These are phyloP conservation scores for Blastomussa wellsi DNA, from an alignment of 92 coral and sea anemone genomes.

Conservation along the genomic window DNA sequence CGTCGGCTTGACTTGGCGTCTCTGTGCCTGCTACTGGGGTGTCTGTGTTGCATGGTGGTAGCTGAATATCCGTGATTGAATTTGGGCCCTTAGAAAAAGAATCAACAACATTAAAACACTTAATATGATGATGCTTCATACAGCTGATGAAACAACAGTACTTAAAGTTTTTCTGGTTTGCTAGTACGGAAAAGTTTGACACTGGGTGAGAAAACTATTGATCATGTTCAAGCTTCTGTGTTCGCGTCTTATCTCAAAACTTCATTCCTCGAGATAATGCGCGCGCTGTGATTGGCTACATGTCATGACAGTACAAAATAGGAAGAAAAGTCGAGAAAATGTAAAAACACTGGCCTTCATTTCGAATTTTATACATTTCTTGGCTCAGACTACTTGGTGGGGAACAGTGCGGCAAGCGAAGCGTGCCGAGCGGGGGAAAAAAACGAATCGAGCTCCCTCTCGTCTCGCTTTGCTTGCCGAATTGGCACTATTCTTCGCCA, in stretches of 20 bases:
- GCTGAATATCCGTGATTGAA: conserved; percentile 4
- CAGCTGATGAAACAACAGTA: not conserved
- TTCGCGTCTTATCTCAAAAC: not conserved
- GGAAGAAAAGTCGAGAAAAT: no score
- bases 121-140: not conserved
- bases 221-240: not conserved
- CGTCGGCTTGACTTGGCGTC: not conserved
- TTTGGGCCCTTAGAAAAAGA: not conserved
- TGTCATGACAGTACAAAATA: no score
- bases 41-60: conserved; percentile 11
- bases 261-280: no score
- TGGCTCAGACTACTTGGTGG: no score
- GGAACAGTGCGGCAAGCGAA: no score
- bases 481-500: no score
- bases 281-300: no score
- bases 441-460: no score
- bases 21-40: not conserved
- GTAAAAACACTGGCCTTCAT: no score
- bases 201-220: not conserved
- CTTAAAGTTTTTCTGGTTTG: not conserved
- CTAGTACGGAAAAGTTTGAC: not conserved
- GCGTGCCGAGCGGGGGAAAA: no score
- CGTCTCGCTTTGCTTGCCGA: no score
- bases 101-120: not conserved
- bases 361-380: no score